Conservation (phyloP, 2,113 vertebrate species). For the Tretioscincus oriximinensis region DNA sequence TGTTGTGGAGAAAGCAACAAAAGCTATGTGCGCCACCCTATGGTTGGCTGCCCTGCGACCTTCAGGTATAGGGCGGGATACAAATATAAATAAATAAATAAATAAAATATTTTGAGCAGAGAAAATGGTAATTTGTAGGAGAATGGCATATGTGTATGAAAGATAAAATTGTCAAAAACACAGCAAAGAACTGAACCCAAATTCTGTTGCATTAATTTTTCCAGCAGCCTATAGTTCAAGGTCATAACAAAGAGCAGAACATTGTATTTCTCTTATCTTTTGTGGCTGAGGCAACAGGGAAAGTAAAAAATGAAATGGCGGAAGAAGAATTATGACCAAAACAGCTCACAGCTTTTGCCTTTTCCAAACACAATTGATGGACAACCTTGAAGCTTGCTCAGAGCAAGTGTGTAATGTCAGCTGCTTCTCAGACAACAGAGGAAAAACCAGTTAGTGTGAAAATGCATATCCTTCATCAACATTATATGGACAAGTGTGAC, state of each 20-base stretch:
- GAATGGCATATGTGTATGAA: too few species aligned
- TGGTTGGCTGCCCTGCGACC: too few species aligned
- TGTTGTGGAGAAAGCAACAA: too few species aligned
- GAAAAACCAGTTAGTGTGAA: neutral
- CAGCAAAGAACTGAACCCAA: neutral
- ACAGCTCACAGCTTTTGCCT: too few species aligned
- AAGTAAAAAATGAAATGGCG: neutral
- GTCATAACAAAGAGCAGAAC: neutral
- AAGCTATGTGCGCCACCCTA: too few species aligned
- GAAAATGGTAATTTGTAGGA: too few species aligned
- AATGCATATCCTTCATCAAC: neutral
- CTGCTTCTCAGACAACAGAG: neutral
- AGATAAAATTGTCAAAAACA: neutral
- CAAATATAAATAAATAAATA: too few species aligned
- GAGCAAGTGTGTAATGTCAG: neutral
- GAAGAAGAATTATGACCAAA: neutral
- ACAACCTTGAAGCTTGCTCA: neutral
- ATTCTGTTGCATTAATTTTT: neutral
- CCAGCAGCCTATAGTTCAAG: too few species aligned
- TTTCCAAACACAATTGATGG: neutral
- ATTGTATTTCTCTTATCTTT: neutral
- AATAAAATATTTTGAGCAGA: too few species aligned
- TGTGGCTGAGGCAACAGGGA: neutral
- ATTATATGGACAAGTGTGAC: neutral
- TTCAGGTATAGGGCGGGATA: too few species aligned